Conservation (phyloP, 2,888 invertebrate species). For the Apomyelois bistriatella region DNA sequence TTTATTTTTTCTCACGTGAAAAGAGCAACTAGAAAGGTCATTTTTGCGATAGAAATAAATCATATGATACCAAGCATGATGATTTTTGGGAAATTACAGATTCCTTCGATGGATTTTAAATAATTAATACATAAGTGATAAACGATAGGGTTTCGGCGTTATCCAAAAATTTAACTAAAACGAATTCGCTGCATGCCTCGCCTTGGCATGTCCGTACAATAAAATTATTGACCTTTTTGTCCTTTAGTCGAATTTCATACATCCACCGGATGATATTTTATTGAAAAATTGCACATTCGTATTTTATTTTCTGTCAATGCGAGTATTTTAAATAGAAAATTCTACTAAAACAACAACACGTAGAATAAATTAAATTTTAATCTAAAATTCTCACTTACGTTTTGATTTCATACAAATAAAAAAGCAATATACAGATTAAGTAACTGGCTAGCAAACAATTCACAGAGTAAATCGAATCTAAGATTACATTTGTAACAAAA, state of each 20-base stretch:
- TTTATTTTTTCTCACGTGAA: conserved; percentile 9
- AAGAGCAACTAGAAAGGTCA: background rate
- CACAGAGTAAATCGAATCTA: conserved; percentile 6
- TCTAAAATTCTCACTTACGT: background rate
- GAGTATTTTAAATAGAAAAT: too few relatives aligned
- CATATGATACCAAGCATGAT: background rate
- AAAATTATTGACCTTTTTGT: too few relatives aligned
- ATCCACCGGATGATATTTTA: too few relatives aligned
- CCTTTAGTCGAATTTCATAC: too few relatives aligned
- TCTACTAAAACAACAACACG: background rate
- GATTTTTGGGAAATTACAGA: background rate
- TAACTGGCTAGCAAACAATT: conserved; percentile 7
- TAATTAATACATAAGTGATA: too few relatives aligned
- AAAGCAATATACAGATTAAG: conserved; percentile 8
- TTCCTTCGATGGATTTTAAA: too few relatives aligned
- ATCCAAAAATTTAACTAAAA: too few relatives aligned
- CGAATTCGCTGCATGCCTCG: too few relatives aligned
- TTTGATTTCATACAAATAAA: background rate
- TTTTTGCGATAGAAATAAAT: background rate
- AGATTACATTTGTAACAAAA: conserved; percentile 5
- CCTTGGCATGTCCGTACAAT: too few relatives aligned
- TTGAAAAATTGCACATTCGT: too few relatives aligned
- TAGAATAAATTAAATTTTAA: background rate
- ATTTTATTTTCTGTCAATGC: too few relatives aligned
- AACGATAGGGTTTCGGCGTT: too few relatives aligned